These are phyloP conservation scores for Chelonus insularis DNA, from an alignment of 1,140 invertebrate species.

Conservation along the genomic window DNA sequence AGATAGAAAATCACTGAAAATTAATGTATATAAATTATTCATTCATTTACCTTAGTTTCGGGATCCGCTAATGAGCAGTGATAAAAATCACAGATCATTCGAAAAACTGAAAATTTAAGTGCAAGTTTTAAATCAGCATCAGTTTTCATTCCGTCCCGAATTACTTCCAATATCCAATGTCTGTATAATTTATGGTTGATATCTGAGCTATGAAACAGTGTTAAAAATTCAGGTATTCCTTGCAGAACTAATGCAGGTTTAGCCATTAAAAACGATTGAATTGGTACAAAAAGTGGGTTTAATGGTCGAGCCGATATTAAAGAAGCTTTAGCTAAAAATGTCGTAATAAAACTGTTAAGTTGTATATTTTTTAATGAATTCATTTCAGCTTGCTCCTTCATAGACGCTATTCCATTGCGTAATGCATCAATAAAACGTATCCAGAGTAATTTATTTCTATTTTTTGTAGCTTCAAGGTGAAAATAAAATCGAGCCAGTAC, in stretches of 20 bases:
- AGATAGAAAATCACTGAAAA: background rate
- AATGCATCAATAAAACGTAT: constrained; percentile 58
- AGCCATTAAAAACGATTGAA: constrained; percentile 72
- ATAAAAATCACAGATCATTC: constrained; percentile 64
- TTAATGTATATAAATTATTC: too few species aligned
- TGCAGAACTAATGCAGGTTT: constrained; percentile 70
- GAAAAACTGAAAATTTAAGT: constrained; percentile 65
- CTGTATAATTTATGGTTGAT: constrained; percentile 65
- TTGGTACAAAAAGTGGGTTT: constrained; percentile 68
- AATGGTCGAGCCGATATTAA: constrained; percentile 69
- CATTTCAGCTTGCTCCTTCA: constrained; percentile 3
- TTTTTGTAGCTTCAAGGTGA: constrained; percentile 70
- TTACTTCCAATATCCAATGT: constrained; percentile 70
- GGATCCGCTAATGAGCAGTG: constrained; percentile 48
- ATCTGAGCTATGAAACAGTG: constrained; percentile 71
- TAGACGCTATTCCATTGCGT: constrained; percentile 56
- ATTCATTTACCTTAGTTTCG: constrained; percentile 60
- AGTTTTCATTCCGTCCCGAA: constrained; percentile 68
- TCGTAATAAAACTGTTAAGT: constrained; percentile 68
- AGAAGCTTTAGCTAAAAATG: constrained; percentile 71
- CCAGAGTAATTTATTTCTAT: constrained; percentile 59
- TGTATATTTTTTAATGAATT: constrained; percentile 55
- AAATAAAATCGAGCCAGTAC: constrained; percentile 69
- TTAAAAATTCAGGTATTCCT: constrained; percentile 77
- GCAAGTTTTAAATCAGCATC: constrained; percentile 63